Base-by-base conservation (phyloP, 2,113 vertebrate genomes). In the Thomomys bottae region DNA sequence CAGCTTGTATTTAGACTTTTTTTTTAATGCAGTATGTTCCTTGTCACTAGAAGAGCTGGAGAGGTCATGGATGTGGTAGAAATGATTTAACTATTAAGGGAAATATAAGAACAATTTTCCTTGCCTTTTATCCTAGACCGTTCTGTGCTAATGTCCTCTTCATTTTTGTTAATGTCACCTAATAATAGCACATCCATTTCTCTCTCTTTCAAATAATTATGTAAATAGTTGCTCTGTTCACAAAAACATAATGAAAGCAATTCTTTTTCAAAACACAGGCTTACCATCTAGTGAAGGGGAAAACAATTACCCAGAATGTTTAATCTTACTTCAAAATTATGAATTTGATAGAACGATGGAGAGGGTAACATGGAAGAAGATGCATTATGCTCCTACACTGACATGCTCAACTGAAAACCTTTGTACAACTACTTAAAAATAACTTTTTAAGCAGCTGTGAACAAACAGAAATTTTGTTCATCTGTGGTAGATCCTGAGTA, bases 181-280 rank as follows among this genome's bases (percentile, higher is more conserved):
- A 70, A 45, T 28, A 70, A 45, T 28, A 57, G 7, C 20, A 28
- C 68, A 87, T 76, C 24, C 30, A 24, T 91, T 71, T 93, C 21
- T 88, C 93, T 70, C 23, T 73, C 77, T 75, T 92, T 84, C 32
- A 88, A 92, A 45, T 59, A 82, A 91, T 28, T 67, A 45, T 64
- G 3, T 75, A 83, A 88, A 63, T 36, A 10, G 11, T 63, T 67
- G 0, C 3, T 76, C 67, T 57, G 36, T 66, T 92, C 75, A 66
- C 42, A 45, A 81, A 72, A 67, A 72, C 3, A 64, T 54, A 67
- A 59, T 45, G 72, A 71, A 66, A 84, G 66, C 73, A 17, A 63
- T 75, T 61, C 30, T 10, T 34, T 70, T 70, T 70, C 36, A 70
- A 70, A 36, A 32, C 67, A 68, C 14, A 71, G 36, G 34, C 24